Evolutionary conservation across 2,888 invertebrate genomes (phyloP), one percentile per base, ranked within the genome.

Genomic region (Temnothorax rugatulus): DNA sequence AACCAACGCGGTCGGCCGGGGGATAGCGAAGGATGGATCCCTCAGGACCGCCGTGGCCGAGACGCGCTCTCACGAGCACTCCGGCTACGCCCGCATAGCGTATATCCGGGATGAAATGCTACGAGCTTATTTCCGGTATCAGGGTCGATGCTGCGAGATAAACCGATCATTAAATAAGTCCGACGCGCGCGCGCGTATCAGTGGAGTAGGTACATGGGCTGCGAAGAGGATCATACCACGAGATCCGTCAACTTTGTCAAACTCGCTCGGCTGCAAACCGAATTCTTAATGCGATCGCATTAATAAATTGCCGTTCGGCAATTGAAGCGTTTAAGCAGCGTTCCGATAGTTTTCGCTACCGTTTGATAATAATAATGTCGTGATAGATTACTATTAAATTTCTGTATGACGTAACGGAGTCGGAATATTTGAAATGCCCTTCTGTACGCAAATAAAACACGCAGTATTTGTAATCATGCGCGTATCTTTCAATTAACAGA

Each of bases 31-130:
- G 61, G 50, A 73, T 64, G 68, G 84, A 74, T 85, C 85, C 84
- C 84, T 41, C 34, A 54, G 84, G 85, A 83, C 79, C 66, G 61
- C 59, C 85, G 71, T 83, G 69, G 83, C 63, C 85, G 74, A 66
- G 64, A 79, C 81, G 44, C 50, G 57, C 54, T 54, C 47, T 57
- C 57, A 34, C 73, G 34, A 29, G 71, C 29, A 18, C 29, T 25
- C 75, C 81, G 77, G 61, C 76, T 76, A 18, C 66, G 47, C 66
- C 47, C 81, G 25, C 66, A 29, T 74, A 34, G 75, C 63, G 44
- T 82, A 63, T 25, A 79, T 57, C 64, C 83, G 79, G 79, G 25
- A 77, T 66, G 79, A 83, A 83, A 76, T 83, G 66, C 64, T 57
- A 66, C 79, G 15, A 38, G 57, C 81, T 83, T 83, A 83, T 83